Percentiles rank a stretch among this genome's conserved stretches.
Conservation (phyloP, 2,113 vertebrate genomes). For the Bostrychus sinensis region DNA sequence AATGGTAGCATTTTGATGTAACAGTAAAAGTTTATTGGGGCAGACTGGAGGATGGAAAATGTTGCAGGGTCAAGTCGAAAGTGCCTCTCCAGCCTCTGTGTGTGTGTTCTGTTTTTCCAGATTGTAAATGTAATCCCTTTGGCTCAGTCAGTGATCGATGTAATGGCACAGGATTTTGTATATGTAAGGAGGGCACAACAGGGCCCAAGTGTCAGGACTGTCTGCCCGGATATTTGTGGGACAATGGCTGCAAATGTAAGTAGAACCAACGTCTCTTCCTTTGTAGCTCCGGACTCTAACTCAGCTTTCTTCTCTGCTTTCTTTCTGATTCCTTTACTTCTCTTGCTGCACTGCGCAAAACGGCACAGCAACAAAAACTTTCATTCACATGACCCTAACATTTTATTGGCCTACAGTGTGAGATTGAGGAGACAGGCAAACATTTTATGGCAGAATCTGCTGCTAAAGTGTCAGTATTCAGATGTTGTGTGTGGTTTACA, state of each 20-base stretch:
- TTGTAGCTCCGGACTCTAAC: conserved; percentile 63
- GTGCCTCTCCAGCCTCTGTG: conserved; percentile 81
- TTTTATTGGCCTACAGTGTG: no score
- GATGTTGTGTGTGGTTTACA: no score
- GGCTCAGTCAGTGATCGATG: conserved; percentile 96
- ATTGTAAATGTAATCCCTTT: conserved; percentile 98
- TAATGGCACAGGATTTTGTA: conserved; percentile 99
- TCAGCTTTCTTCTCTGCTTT: conserved; percentile 15
- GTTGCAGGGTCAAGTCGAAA: conserved; percentile 50
- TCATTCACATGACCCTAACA: no score
- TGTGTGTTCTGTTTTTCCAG: conserved; percentile 96
- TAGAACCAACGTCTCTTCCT: conserved; percentile 75
- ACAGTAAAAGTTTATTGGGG: not conserved
- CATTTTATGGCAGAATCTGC: no score
- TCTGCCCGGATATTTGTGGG: conserved; percentile 97
- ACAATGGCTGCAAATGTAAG: conserved; percentile 98
- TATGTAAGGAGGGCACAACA: conserved; percentile 96
- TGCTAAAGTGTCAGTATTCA: no score
- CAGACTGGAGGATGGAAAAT: conserved; percentile 29
- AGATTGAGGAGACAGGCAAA: no score
- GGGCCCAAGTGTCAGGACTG: conserved; percentile 97
- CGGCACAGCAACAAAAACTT: conserved; percentile 11
- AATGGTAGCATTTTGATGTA: conserved; percentile 69
- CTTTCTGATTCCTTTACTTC: conserved; percentile 39
- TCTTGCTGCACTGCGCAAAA: conserved; percentile 58